Base-by-base conservation (phyloP, 2,797 vertebrate species). In the Pelochelys cantorii region DNA sequence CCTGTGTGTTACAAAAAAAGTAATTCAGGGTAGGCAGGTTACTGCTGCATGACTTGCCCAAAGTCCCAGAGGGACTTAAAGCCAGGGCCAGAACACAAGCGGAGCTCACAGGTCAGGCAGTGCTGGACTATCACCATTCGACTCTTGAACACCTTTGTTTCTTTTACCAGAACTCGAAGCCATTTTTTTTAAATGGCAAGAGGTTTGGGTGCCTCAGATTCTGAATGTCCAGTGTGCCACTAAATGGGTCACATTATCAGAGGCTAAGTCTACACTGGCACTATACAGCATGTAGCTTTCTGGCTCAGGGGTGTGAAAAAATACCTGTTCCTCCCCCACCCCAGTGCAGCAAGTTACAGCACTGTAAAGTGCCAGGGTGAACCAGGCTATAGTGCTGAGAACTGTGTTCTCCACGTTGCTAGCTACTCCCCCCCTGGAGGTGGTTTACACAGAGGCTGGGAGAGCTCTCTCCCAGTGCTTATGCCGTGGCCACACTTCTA, bases 21-120 rank as follows among this genome's bases (percentile, higher is more conserved):
- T 29, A 13, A 78, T 23, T 5, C 74, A 5, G 52, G 7, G 84
- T 9, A 1, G 0, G 37, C 62, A 90, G 84, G 62, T 75, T 53
- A 42, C 31, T 2, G 54, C 25, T 23, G 81, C 79, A 18, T 0
- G 0, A 75, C 12, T 80, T 4, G 20, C 11, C 56, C 42, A 29
- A 77, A 27, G 13, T 52, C 25, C 25, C 14, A 77, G 42, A 77
- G 42, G 42, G 48, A 52, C 3, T 14, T 27, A 52, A 29, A 52
- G 17, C 74, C 74, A 77, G 7, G 42, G 42, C 25, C 7, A 48
- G 74, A 29, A 52, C 42, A 77, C 42, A 29, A 11, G 23, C 23
- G 4, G 7, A 52, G 7, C 14, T 48, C 42, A 25, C 27, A 15
- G 48, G 42, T 10, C 34, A 11, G 34, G 34, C 71, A 42, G 34